phyloP scores from a whole-genome alignment of 2,888 invertebrate genomes.

The Gandaritis pyraliata region DNA sequence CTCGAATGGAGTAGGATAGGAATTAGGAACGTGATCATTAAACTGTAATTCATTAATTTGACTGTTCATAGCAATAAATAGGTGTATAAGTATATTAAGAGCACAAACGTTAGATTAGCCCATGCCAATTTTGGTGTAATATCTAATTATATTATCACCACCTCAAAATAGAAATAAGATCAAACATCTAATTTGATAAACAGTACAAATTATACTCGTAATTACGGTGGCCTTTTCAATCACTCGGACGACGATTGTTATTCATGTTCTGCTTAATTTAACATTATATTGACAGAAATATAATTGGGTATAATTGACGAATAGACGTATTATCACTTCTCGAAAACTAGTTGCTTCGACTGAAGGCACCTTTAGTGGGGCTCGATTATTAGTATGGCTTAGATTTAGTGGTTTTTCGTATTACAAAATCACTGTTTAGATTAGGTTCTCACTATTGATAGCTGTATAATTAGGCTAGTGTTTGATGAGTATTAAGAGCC shows the following conservation, averaged over 20 bases:
- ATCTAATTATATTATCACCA: slow-evolving; percentile 1
- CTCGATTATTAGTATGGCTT: no score
- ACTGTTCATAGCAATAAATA: background rate
- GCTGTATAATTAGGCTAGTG: no score
- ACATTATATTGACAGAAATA: background rate
- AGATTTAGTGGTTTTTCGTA: no score
- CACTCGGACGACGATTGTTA: background rate
- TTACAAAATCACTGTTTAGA: no score
- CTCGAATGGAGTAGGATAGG: background rate
- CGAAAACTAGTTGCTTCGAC: no score
- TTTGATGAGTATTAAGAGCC: no score
- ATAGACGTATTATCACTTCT: no score
- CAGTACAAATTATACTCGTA: slow-evolving; percentile 13
- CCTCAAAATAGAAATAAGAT: background rate
- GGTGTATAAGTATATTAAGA: background rate
- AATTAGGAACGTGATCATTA: background rate
- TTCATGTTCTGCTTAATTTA: background rate
- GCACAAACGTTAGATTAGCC: background rate
- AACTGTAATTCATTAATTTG: background rate
- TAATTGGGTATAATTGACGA: no score
- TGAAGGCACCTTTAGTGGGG: no score
- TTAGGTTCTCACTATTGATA: no score
- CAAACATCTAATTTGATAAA: slow-evolving; percentile 11
- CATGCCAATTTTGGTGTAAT: background rate
- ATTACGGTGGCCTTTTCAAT: no score